Evolutionary conservation across 2,797 vertebrate genomes (phyloP), one percentile per base, ranked within the genome.

Genomic region (Merluccius polli): DNA sequence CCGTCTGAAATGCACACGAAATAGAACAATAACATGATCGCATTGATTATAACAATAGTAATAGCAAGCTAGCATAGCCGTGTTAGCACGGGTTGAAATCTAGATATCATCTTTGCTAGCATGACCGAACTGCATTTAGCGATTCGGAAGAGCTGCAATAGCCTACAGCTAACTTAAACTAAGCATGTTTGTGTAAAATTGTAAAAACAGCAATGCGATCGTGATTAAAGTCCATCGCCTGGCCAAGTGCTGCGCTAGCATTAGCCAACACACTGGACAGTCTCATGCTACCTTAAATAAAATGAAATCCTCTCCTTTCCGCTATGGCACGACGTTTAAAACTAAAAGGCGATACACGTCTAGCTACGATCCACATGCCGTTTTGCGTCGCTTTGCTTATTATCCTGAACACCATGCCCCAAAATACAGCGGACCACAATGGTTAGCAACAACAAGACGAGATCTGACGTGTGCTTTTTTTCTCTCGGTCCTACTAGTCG

Each of bases 281-380:
- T 75, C 87, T 92, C 93, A 94, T 91, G 94, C 94, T 95, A 95
- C 94, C 94, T 95, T 95, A 95, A 95, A 95, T 94, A 94, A 94
- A 94, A 94, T 82, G 86, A 92, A 93, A 93, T 93, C 89, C 92
- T 88, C 90, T 89, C 84, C 86, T 91, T 92, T 94, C 92, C 94
- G 94, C 94, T 92, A 93, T 94, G 93, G 92, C 93, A 92, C 93
- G 90, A 83, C 79, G 92, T 95, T 95, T 93, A 94, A 95, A 94
- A 94, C 84, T 88, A 90, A 93, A 94, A 90, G 82, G 87, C 82
- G 86, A 92, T 91, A 89, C 93, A 92, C 89, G 84, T 88, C 81
- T 75, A 86, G 89, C 86, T 86, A 83, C 87, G 74, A 75, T 63
- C 84, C 85, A 83, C 86, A 82, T 79, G 86, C 74, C 78, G 31